Conservation (phyloP, 2,797 vertebrate genomes). For the Somateria mollissima region DNA sequence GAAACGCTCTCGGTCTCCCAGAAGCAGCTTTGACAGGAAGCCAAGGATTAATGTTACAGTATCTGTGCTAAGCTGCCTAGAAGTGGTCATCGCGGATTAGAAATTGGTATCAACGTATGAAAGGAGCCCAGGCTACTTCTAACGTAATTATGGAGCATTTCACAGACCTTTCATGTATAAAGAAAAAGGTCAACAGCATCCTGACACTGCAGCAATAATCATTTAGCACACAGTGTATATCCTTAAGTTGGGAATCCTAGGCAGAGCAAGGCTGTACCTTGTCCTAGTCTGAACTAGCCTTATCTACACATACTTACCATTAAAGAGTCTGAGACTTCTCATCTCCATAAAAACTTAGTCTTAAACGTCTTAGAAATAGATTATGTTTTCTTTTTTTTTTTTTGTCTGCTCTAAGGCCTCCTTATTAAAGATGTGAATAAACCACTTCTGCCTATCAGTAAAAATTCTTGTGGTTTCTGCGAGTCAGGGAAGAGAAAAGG, state of each 20-base stretch:
- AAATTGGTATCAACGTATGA: neutral
- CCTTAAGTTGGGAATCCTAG: neutral
- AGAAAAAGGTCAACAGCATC: neutral
- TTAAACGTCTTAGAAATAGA: neutral
- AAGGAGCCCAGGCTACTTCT: neutral
- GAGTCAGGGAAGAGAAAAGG: neutral
- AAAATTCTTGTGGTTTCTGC: rapidly evolving
- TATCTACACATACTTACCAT: too few relatives aligned
- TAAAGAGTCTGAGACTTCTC: neutral
- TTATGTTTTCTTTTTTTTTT: neutral
- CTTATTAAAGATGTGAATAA: neutral
- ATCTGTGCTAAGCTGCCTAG: neutral
- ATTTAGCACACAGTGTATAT: neutral
- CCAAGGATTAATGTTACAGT: neutral
- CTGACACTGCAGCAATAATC: neutral
- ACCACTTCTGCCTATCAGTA: rapidly evolving
- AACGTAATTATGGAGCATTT: neutral
- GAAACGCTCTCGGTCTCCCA: neutral
- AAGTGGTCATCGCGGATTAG: neutral
- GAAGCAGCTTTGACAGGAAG: neutral
- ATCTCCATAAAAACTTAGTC: neutral
- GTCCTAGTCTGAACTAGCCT: neutral
- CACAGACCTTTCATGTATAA: neutral
- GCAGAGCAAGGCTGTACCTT: neutral
- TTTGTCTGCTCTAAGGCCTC: too few relatives aligned